phyloP scores from a whole-genome alignment of 2,888 invertebrate genomes.

The Merodon equestris region DNA sequence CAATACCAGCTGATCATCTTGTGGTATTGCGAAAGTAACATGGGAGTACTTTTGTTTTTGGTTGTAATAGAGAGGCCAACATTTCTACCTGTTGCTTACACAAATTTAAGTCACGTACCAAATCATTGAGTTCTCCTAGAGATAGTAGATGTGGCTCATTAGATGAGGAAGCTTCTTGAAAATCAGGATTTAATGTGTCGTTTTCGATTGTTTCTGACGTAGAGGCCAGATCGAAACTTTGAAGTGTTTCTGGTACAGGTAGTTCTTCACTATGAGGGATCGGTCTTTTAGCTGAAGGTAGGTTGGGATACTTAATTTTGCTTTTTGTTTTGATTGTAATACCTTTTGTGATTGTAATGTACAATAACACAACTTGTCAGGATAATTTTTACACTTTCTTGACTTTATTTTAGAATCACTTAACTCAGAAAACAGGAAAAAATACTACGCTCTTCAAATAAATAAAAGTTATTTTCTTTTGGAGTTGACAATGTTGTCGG shows the following conservation, averaged over 20 bases:
- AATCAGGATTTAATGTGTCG: constrained; percentile 2
- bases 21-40: too few species aligned
- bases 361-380: neutral
- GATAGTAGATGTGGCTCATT: constrained; percentile 1
- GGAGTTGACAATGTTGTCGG: too few species aligned
- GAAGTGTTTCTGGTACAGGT: constrained; percentile 9
- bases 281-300: constrained; percentile 14
- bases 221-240: constrained; percentile 1
- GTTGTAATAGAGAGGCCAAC: constrained; percentile 12
- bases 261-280: constrained; percentile 4
- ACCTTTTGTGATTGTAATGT: too few species aligned
- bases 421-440: neutral
- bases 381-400: neutral
- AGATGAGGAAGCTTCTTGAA: too few species aligned
- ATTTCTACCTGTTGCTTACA: constrained; percentile 6
- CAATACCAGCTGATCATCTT: too few species aligned
- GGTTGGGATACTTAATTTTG: too few species aligned
- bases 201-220: constrained; percentile 14
- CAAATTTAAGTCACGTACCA: constrained; percentile 11
- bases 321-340: too few species aligned
- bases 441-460: neutral
- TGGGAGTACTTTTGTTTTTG: constrained; percentile 4
- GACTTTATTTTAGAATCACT: neutral
- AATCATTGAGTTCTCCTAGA: constrained; percentile 10
- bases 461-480: neutral